A percentile compares a stretch with the other conserved stretches of the same genome.
These are phyloP conservation scores for Rhincodon typus DNA, from an alignment of 2,797 vertebrate genomes.

Conservation along the genomic window DNA sequence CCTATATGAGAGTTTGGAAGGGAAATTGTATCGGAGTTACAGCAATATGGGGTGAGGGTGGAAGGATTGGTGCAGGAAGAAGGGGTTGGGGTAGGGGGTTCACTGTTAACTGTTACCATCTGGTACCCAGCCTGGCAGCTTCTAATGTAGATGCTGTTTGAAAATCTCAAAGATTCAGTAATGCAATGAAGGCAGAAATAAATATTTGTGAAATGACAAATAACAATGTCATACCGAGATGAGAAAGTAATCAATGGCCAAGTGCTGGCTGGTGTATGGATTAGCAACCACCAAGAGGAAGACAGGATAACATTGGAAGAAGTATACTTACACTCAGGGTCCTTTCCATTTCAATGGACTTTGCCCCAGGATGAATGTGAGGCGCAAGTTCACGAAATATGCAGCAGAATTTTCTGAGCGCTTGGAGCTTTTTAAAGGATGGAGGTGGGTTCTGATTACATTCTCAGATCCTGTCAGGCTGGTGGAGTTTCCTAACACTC, in stretches of 20 bases:
- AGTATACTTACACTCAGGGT: not conserved
- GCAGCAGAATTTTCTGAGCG: too few relatives aligned
- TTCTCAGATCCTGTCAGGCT: too few relatives aligned
- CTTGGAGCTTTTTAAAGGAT: too few relatives aligned
- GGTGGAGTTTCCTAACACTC: too few relatives aligned
- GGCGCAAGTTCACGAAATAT: not conserved
- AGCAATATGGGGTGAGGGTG: not conserved
- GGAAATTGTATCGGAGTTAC: not conserved
- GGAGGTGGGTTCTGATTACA: too few relatives aligned
- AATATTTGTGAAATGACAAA: not conserved
- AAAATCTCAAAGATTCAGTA: too few relatives aligned
- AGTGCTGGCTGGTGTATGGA: not conserved
- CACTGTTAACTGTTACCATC: not conserved
- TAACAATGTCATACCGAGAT: not conserved
- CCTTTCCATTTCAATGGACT: not conserved
- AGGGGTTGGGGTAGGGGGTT: not conserved
- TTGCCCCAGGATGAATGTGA: not conserved
- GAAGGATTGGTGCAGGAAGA: not conserved
- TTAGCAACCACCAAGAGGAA: not conserved
- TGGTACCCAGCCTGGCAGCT: too few relatives aligned
- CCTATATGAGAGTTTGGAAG: not conserved
- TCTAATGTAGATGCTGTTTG: too few relatives aligned
- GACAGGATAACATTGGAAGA: not conserved
- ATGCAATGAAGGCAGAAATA: not conserved
- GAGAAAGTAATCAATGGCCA: not conserved